Percentiles rank a stretch among this genome's conserved stretches.
Conservation (phyloP, 1,140 invertebrate genomes). For the Lepidurus arcticus region DNA sequence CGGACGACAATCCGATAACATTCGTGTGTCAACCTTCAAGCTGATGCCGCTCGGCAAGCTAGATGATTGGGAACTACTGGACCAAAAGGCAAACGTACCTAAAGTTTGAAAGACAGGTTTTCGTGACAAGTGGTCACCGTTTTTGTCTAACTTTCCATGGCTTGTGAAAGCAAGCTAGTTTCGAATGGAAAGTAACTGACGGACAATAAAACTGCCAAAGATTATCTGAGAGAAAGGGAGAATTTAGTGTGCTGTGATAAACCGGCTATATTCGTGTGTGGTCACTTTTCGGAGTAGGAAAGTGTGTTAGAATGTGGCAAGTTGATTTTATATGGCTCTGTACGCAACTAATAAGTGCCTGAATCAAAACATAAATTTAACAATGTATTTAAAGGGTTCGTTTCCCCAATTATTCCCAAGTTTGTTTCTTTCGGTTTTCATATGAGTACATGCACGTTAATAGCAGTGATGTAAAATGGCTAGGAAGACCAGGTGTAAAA, state of each 20-base stretch:
- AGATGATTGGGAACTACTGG: not conserved
- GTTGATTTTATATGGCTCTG: not conserved
- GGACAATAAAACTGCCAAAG: slow-evolving; percentile 19
- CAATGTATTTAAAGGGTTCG: not conserved
- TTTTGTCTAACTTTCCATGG: not conserved
- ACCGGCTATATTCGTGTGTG: not conserved
- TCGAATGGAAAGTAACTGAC: not conserved
- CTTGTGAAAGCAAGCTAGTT: not conserved
- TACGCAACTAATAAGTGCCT: not conserved
- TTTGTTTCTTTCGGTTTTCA: not conserved
- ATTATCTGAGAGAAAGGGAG: not conserved
- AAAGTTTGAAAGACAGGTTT: not conserved
- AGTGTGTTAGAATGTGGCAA: not conserved
- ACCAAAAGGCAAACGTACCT: slow-evolving; percentile 6
- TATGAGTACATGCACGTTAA: not conserved
- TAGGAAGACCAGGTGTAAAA: slow-evolving; percentile 24
- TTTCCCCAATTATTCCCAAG: not conserved
- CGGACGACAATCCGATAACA: not conserved
- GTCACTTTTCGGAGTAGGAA: not conserved
- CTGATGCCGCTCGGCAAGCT: not conserved
- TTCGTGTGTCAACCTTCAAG: not conserved
- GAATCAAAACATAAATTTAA: not conserved
- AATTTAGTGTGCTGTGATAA: not conserved
- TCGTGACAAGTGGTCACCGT: not conserved
- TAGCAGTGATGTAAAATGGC: not conserved